Evolutionary conservation across 1,140 invertebrate species (phyloP), one percentile per base, ranked within the genome.

Genomic region (Mya arenaria): DNA sequence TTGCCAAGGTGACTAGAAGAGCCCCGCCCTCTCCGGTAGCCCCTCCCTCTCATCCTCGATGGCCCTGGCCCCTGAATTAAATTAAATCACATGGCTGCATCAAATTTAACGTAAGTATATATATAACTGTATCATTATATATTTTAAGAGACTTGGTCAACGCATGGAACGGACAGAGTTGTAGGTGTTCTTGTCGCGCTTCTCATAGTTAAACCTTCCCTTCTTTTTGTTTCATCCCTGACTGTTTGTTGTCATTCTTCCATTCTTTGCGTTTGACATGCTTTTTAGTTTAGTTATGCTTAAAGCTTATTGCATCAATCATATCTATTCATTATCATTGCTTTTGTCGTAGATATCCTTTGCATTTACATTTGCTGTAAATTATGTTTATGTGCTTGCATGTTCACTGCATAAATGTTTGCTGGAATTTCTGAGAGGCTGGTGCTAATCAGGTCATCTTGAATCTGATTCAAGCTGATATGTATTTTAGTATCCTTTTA

Each of bases 1-100:
- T 63, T 48, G 17, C 62, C 62, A 30, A 28, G n/a, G n/a, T 34
- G 34, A 56, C 60, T 34, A 32, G 37, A 10, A 13, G 36, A n/a
- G 32, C 77, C 77, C n/a, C 77, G 41, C 6, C 63, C 55, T 32
- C 62, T 44, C 23, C 77, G 69, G 23, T 69, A 48, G 2, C 66
- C 63, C 32, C 77, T 69, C 23, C 65, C 63, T 32, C 77, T 69
- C 10, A 65, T 63, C 58, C 77, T 58, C 8, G 77, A 80, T 62
- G 77, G 77, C 25, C 77, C 77, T 5, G 77, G 77, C 19, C 77
- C 77, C 77, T 80, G 0, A 32, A 37, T n/a, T 13, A 19, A 56
- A 32, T 19, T 8, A 15, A 32, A 56, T 25, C 15, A 10, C 5
- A 13, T 65, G 32, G 15, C 15, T 25, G 13, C 34, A 23, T 65